Conservation (phyloP, 53 echinoderm and acorn worm species). For the Astropecten irregularis region DNA sequence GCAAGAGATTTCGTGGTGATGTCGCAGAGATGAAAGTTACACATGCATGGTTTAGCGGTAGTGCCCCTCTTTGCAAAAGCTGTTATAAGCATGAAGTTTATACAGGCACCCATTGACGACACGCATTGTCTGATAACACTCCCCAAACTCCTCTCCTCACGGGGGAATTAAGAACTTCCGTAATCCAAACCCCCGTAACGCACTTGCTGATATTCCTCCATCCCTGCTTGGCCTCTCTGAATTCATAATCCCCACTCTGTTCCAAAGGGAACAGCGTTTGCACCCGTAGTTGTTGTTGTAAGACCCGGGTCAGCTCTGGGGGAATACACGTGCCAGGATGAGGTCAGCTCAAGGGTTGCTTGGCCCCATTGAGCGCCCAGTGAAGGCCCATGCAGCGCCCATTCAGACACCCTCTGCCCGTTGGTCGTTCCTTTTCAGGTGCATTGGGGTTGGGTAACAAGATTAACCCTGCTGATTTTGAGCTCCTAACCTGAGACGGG, state of each 20-base stretch:
- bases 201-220: too few species aligned
- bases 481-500: background rate
- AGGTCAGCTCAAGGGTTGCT: background rate
- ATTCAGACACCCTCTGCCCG: background rate
- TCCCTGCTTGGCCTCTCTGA: too few species aligned
- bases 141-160: background rate
- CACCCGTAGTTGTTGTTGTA: constrained; percentile 21
- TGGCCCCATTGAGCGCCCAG: constrained; percentile 1
- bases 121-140: background rate
- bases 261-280: background rate
- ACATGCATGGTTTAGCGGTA: too few species aligned
- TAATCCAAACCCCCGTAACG: background rate
- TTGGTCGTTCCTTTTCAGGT: constrained; percentile 1
- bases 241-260: background rate
- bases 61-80: too few species aligned
- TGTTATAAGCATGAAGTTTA: too few species aligned
- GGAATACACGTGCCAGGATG: constrained; percentile 21
- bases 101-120: constrained; percentile 1
- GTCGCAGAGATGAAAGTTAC: too few species aligned
- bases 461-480: background rate
- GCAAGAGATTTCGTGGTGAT: too few species aligned
- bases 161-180: constrained; percentile 35
- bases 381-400: background rate
- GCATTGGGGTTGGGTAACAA: background rate
- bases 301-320: constrained; percentile 20